Conservation (phyloP, 2,113 vertebrate genomes). For the Nymphicus hollandicus region DNA sequence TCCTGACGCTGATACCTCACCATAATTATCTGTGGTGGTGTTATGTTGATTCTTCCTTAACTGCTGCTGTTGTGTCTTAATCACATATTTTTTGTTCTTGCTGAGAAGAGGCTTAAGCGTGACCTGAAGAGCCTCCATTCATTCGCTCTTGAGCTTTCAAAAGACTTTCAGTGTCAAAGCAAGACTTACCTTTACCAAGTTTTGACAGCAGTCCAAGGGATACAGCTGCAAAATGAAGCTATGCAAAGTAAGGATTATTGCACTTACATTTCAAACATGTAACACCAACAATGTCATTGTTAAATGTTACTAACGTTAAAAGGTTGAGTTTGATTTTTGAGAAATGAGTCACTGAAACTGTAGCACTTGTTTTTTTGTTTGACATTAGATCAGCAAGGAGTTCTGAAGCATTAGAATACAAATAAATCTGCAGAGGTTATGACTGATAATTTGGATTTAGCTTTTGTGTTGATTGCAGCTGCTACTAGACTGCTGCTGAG, state of each 20-base stretch:
- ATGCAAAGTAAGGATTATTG: conserved; percentile 48
- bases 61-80: background rate
- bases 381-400: background rate
- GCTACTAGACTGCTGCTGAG: background rate
- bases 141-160: conserved; percentile 6
- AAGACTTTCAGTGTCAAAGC: background rate
- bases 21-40: background rate
- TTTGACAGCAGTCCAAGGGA: background rate
- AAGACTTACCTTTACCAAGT: background rate
- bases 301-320: background rate
- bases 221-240: conserved; percentile 26
- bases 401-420: background rate
- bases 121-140: conserved; percentile 39
- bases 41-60: background rate
- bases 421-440: background rate
- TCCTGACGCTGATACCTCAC: background rate
- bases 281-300: background rate
- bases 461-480: background rate
- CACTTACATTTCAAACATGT: background rate
- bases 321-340: background rate
- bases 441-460: background rate
- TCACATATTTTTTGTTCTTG: background rate
- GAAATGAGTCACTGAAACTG: background rate
- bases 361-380: background rate
- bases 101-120: conserved; percentile 48